Percentiles rank a stretch among this genome's conserved stretches.
phyloP scores from a whole-genome alignment of 2,113 vertebrate genomes.

The Halichoeres trimaculatus region DNA sequence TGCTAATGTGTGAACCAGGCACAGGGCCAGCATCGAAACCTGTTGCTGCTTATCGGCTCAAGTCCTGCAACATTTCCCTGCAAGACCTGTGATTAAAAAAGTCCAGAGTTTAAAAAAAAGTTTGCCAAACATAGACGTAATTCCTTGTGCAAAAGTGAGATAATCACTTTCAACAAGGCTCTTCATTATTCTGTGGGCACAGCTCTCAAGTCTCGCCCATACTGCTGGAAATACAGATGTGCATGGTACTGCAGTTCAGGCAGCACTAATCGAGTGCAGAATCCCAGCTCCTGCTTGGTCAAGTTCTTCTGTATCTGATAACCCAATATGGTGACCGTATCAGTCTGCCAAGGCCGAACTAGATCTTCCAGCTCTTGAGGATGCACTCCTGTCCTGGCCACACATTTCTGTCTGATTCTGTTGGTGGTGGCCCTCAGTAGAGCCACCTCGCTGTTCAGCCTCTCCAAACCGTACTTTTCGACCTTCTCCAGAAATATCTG shows the following conservation, averaged over 20 bases:
- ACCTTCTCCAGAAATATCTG: constrained; percentile 62
- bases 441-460: constrained; percentile 47
- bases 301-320: constrained; percentile 43
- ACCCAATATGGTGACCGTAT: constrained; percentile 48
- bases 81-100: neutral
- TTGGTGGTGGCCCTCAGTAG: constrained; percentile 17
- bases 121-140: no score
- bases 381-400: constrained; percentile 24
- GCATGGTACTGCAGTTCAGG: constrained; percentile 63
- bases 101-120: no score
- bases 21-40: neutral
- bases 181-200: constrained; percentile 20
- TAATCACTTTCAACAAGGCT: neutral
- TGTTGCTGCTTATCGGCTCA: neutral
- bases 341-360: neutral
- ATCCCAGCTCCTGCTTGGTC: constrained; percentile 36
- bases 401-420: neutral
- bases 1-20: neutral
- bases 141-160: no score
- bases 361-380: neutral
- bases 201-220: constrained; percentile 49
- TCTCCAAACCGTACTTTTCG: constrained; percentile 34
- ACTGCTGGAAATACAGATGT: constrained; percentile 63
- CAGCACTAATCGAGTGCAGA: constrained; percentile 62
- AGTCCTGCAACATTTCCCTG: neutral